Evolutionary conservation across 2,113 vertebrate species (phyloP).

Genomic region (Psophia crepitans): DNA sequence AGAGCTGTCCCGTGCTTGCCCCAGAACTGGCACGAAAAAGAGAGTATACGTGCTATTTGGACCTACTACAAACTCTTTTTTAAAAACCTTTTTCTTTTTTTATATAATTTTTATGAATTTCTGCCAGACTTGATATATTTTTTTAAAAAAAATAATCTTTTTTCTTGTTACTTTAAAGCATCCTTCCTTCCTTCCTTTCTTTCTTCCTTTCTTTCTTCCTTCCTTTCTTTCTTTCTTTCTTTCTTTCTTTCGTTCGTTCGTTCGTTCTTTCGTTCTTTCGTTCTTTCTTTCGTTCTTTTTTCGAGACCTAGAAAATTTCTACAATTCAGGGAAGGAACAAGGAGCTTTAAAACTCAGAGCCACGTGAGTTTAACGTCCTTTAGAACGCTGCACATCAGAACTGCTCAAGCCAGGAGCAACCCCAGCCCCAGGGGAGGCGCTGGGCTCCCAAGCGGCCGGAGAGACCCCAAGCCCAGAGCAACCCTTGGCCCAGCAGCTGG

Average conservation of each 20-base stretch:
- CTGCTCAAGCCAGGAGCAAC: not conserved
- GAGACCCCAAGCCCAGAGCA: not conserved
- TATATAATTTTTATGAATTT: not conserved
- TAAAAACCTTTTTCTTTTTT: not conserved
- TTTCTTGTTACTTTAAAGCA: not conserved
- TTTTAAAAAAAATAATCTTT: no score
- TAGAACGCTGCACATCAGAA: rapidly evolving
- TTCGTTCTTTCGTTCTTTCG: no score
- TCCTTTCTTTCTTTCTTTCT: no score
- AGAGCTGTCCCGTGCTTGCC: not conserved
- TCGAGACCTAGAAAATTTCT: not conserved
- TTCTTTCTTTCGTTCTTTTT: not conserved
- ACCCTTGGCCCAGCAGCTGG: not conserved
- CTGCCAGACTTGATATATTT: not conserved
- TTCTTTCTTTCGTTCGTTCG: no score
- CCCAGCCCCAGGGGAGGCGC: not conserved
- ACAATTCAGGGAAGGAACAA: not conserved
- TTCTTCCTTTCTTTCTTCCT: no score
- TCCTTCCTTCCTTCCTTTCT: not conserved
- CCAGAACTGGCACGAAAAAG: not conserved
- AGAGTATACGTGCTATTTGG: rapidly evolving
- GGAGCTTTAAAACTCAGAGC: not conserved
- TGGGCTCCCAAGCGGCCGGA: not conserved
- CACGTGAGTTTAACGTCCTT: not conserved
- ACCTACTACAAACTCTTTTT: not conserved